These are phyloP conservation scores for Harlomillsia oculata DNA, from an alignment of 1,140 invertebrate species.

Conservation along the genomic window DNA sequence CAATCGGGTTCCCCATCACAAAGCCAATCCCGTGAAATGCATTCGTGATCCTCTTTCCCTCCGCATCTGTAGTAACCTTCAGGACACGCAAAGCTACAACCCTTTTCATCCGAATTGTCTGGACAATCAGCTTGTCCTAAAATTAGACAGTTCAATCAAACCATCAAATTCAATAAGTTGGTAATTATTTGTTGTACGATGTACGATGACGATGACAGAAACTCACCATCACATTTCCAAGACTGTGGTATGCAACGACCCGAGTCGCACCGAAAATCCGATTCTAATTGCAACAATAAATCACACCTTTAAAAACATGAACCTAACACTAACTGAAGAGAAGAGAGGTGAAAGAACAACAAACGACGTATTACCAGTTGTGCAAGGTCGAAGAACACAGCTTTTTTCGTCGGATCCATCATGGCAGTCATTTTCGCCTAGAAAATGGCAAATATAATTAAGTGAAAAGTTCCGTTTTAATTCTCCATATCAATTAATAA, in stretches of 20 bases:
- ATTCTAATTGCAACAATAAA: conserved; percentile 39
- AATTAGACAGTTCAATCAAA: too few relatives aligned
- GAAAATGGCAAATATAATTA: too few relatives aligned
- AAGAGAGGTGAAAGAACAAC: too few relatives aligned
- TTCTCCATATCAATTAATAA: background rate
- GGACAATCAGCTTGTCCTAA: conserved; percentile 79
- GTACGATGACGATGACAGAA: too few relatives aligned
- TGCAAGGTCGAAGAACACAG: conserved; percentile 56
- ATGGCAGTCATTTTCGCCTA: conserved; percentile 2
- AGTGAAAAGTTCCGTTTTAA: too few relatives aligned
- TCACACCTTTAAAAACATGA: too few relatives aligned
- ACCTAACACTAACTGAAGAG: too few relatives aligned
- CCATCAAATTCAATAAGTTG: too few relatives aligned
- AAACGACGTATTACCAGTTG: too few relatives aligned
- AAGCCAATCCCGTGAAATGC: conserved; percentile 12
- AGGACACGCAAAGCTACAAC: conserved; percentile 45
- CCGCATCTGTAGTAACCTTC: conserved; percentile 68
- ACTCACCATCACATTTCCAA: conserved; percentile 70
- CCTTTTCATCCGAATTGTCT: conserved; percentile 87
- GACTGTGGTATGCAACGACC: conserved; percentile 59
- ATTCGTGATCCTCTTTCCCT: background rate
- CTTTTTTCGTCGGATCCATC: conserved; percentile 16
- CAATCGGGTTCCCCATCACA: conserved; percentile 80
- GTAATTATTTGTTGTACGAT: too few relatives aligned
- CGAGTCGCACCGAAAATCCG: conserved; percentile 54